phyloP scores from a whole-genome alignment of 1,140 invertebrate species.

The Lordiphosa collinella region DNA sequence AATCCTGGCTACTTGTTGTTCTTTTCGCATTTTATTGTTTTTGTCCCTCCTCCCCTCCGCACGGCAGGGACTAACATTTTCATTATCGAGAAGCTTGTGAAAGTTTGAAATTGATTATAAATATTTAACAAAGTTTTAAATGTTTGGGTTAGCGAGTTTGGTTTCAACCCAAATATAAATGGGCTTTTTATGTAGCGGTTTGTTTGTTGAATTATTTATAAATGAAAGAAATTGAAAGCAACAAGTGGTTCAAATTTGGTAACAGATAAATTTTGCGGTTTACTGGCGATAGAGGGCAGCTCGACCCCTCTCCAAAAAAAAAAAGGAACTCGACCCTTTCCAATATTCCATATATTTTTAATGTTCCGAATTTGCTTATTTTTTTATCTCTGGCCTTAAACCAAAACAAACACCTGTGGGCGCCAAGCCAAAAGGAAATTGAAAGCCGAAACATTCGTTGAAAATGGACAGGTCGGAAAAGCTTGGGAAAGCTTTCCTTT shows the following conservation, averaged over 20 bases:
- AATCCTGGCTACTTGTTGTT: slow-evolving; percentile 5
- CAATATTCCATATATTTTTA: not conserved
- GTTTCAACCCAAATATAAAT: slow-evolving; percentile 43
- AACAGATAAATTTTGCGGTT: not conserved
- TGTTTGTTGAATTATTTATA: slow-evolving; percentile 23
- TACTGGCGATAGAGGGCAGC: not conserved
- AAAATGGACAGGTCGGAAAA: slow-evolving; percentile 30
- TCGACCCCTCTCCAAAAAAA: not conserved
- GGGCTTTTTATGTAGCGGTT: slow-evolving; percentile 44
- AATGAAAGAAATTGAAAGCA: slow-evolving; percentile 33
- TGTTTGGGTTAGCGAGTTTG: slow-evolving; percentile 17
- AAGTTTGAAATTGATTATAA: slow-evolving; percentile 9
- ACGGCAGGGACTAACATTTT: not conserved
- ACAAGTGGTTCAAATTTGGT: slow-evolving; percentile 30
- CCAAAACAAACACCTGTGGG: slow-evolving; percentile 76
- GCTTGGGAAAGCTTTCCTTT: slow-evolving; percentile 52
- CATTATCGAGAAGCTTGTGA: slow-evolving; percentile 1
- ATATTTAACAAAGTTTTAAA: slow-evolving; percentile 7
- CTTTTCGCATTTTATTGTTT: not conserved
- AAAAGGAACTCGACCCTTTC: not conserved
- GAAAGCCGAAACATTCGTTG: slow-evolving; percentile 50
- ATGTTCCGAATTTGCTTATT: too few relatives aligned
- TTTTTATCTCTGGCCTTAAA: slow-evolving; percentile 13
- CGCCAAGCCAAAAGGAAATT: slow-evolving; percentile 26
- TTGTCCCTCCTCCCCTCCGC: too few relatives aligned